Percentiles rank a stretch among this genome's conserved stretches.
phyloP scores from a whole-genome alignment of 2,113 vertebrate species.

The Phalacrocorax pelagicus region DNA sequence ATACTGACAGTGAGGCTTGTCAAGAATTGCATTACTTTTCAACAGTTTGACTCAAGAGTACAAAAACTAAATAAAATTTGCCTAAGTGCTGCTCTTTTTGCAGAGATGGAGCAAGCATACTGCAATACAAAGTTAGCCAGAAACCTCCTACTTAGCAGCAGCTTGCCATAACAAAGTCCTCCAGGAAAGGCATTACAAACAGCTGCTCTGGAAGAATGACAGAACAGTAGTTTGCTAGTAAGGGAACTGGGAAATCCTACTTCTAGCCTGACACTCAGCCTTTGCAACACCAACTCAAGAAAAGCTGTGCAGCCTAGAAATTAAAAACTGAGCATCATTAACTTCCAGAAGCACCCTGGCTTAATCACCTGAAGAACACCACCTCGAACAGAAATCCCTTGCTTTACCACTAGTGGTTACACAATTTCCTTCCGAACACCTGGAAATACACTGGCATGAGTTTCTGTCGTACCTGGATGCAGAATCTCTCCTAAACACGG shows the following conservation, averaged over 20 bases:
- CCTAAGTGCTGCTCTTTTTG: constrained; percentile 48
- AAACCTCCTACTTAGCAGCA: constrained; percentile 7
- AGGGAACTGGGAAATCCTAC: not conserved
- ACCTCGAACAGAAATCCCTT: not conserved
- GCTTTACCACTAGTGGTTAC: not conserved
- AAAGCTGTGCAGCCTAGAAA: not conserved
- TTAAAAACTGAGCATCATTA: not conserved
- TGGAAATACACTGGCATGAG: not conserved
- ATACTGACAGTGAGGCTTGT: not conserved
- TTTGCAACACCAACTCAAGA: not conserved
- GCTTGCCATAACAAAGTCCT: constrained; percentile 5
- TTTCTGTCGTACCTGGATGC: not conserved
- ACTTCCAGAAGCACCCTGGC: not conserved
- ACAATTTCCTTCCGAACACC: not conserved
- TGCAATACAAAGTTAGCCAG: not conserved
- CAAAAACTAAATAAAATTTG: constrained; percentile 5
- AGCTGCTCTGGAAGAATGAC: constrained; percentile 37
- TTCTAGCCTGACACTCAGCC: not conserved
- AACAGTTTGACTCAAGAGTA: not conserved
- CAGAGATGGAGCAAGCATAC: not conserved
- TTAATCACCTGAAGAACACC: not conserved
- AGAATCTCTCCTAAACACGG: not conserved
- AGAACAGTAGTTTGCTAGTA: constrained; percentile 2
- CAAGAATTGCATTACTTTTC: not conserved
- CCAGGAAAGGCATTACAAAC: not conserved